A percentile compares a stretch with the other conserved stretches of the same genome.
phyloP scores from a whole-genome alignment of 2,113 vertebrate species.

The Motacilla alba region DNA sequence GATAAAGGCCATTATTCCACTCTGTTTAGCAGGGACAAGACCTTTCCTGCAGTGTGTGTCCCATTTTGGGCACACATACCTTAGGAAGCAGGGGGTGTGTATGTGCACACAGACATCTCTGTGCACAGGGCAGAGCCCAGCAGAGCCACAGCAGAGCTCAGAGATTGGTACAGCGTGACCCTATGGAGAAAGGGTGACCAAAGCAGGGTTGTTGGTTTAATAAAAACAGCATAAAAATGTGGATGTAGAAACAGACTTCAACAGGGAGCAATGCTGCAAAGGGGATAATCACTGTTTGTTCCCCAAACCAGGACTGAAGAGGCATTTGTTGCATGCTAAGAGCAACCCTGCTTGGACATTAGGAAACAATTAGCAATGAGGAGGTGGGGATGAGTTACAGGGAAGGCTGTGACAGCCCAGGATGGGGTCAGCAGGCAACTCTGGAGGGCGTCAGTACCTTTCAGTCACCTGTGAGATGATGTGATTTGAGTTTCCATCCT shows the following conservation, averaged over 20 bases:
- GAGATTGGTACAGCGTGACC: neutral
- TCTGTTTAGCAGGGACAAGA: neutral
- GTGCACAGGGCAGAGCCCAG: neutral
- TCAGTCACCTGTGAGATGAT: no score
- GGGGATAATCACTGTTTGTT: neutral
- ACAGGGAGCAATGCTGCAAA: neutral
- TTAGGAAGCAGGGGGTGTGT: neutral
- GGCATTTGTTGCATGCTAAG: neutral
- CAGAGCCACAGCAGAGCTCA: neutral
- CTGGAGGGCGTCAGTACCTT: neutral
- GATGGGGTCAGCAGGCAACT: neutral
- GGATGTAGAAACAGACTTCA: neutral
- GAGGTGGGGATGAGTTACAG: neutral
- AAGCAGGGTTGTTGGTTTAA: neutral
- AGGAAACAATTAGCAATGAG: neutral
- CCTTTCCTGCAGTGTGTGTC: neutral
- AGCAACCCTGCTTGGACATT: neutral
- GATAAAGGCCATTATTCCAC: slow-evolving; percentile 8
- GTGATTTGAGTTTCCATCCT: neutral
- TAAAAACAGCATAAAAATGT: neutral
- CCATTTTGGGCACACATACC: neutral
- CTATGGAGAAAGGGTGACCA: neutral
- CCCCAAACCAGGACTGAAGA: neutral
- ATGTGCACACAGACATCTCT: neutral
- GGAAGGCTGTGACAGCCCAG: neutral